Evolutionary conservation across 2,888 invertebrate species (phyloP).

Genomic region (Orthosia cruda): DNA sequence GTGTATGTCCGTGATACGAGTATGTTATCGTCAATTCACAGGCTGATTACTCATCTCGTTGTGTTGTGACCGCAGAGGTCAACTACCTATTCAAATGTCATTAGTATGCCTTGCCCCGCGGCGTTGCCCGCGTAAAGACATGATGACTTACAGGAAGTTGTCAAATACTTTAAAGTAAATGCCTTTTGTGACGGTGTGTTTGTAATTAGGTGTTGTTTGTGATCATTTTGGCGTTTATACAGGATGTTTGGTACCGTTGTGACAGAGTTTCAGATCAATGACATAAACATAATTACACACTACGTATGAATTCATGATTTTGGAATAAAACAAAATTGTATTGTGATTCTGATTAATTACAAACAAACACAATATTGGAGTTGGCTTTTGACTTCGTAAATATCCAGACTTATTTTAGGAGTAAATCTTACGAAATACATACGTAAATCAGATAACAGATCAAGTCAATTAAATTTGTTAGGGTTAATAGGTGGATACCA

Average conservation of each 20-base stretch:
- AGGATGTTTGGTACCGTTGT: constrained; percentile 22
- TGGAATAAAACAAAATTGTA: not conserved
- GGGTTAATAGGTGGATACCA: no score
- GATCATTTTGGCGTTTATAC: not conserved
- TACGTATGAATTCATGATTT: not conserved
- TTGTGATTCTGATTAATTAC: no score
- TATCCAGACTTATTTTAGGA: not conserved
- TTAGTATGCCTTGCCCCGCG: constrained; percentile 39
- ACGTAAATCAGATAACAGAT: no score
- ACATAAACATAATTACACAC: not conserved
- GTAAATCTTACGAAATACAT: not conserved
- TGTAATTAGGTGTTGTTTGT: constrained; percentile 29
- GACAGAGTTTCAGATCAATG: not conserved
- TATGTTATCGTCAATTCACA: constrained; percentile 35
- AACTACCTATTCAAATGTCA: constrained; percentile 54
- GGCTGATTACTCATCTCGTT: constrained; percentile 35
- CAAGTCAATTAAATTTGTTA: no score
- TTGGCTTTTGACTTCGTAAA: not conserved
- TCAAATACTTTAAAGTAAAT: constrained; percentile 39
- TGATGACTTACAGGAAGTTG: constrained; percentile 39
- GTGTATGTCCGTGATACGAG: not conserved
- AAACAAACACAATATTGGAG: no score
- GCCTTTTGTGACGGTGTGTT: constrained; percentile 25
- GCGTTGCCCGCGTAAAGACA: constrained; percentile 19
- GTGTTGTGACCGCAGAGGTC: constrained; percentile 32